These are phyloP conservation scores for Formica aserva DNA, from an alignment of 2,888 invertebrate species.

Conservation along the genomic window DNA sequence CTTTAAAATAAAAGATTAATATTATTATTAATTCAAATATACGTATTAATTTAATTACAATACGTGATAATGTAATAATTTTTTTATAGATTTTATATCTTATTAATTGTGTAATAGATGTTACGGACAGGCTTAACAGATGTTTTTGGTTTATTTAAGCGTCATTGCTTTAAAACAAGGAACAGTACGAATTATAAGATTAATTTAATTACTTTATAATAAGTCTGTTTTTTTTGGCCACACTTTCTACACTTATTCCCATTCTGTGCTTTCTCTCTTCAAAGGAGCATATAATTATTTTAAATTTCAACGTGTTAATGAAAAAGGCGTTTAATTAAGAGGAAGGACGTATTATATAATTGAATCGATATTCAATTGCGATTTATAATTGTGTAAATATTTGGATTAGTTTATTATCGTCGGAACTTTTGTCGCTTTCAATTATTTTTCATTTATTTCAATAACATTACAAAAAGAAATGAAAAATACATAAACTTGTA, in stretches of 20 bases:
- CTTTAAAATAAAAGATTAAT: neutral
- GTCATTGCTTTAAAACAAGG: constrained; percentile 1
- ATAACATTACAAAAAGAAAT: neutral
- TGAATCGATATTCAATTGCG: neutral
- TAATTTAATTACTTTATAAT: constrained; percentile 24
- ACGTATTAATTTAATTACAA: neutral
- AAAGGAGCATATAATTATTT: neutral
- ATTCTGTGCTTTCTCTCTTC: constrained; percentile 45
- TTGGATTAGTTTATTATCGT: neutral
- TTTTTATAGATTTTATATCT: neutral
- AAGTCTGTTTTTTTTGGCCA: constrained; percentile 1
- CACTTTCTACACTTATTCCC: constrained; percentile 40
- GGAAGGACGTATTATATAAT: neutral
- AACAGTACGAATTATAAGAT: constrained; percentile 27
- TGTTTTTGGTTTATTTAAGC: neutral
- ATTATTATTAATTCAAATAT: neutral
- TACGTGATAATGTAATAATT: neutral
- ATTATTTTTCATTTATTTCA: constrained; percentile 3
- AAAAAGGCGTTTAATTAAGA: neutral
- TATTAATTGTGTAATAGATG: neutral
- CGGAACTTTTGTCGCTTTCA: neutral
- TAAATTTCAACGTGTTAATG: neutral
- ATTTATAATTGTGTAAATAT: constrained; percentile 1
- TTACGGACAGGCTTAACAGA: neutral
- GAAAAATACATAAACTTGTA: neutral